Percentiles rank a stretch among this genome's conserved stretches.
Conservation (phyloP, 2,888 invertebrate species). For the Eilema depressum region DNA sequence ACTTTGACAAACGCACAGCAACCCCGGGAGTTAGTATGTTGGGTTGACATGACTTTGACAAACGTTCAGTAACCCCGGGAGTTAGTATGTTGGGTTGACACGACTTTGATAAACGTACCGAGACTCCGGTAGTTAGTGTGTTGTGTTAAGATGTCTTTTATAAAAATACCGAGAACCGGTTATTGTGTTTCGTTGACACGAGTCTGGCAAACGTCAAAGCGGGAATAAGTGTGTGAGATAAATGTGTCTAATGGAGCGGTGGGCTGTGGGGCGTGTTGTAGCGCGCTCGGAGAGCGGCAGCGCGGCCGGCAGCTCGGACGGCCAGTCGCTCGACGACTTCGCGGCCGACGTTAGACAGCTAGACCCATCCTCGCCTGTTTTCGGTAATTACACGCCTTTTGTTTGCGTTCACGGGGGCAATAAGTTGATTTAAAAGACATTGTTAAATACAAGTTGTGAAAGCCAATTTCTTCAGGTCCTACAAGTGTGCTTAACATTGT, state of each 20-base stretch:
- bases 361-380: slow-evolving; percentile 83
- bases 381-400: slow-evolving; percentile 77
- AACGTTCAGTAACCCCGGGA: too few relatives aligned
- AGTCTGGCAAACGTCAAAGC: too few relatives aligned
- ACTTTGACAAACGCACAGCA: too few relatives aligned
- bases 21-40: too few relatives aligned
- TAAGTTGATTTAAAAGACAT: slow-evolving; percentile 45
- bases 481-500: background rate
- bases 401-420: slow-evolving; percentile 56
- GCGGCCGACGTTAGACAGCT: slow-evolving; percentile 83
- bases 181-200: too few relatives aligned
- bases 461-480: background rate
- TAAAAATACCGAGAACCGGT: too few relatives aligned
- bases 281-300: slow-evolving; percentile 83
- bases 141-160: too few relatives aligned
- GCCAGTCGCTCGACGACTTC: slow-evolving; percentile 80
- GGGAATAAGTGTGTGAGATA: too few relatives aligned
- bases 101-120: too few relatives aligned
- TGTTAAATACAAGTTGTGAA: background rate
- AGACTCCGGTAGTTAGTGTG: too few relatives aligned
- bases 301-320: slow-evolving; percentile 70
- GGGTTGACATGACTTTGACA: too few relatives aligned
- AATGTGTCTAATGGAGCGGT: background rate
- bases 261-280: slow-evolving; percentile 60
- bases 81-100: too few relatives aligned